Percentiles rank a stretch among this genome's conserved stretches.
phyloP scores from a whole-genome alignment of 2,888 invertebrate species.

The Drosophila pegasa region DNA sequence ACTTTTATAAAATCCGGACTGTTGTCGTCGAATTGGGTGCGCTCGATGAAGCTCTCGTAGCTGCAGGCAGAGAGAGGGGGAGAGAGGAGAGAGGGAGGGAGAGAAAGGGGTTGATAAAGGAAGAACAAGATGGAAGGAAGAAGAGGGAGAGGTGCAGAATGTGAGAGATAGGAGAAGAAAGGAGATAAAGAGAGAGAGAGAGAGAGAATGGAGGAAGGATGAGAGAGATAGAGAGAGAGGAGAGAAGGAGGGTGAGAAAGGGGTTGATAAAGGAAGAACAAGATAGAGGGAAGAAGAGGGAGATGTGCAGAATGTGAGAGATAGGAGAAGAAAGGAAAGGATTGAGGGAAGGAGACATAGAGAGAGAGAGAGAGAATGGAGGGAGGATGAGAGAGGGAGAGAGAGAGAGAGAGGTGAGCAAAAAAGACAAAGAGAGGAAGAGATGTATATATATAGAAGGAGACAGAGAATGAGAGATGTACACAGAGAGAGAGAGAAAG shows the following conservation, averaged over 20 bases:
- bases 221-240: background rate
- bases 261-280: background rate
- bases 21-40: conserved; percentile 88
- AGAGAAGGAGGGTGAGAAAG: background rate
- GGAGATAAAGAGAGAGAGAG: background rate
- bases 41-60: conserved; percentile 90
- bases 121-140: too few species aligned
- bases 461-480: too few species aligned
- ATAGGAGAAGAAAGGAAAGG: background rate
- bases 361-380: background rate
- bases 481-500: background rate
- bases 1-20: conserved; percentile 88
- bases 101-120: too few species aligned
- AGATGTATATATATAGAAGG: too few species aligned
- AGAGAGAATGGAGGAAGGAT: background rate
- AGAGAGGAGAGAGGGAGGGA: background rate
- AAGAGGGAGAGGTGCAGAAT: too few species aligned
- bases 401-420: background rate
- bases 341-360: background rate
- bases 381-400: background rate
- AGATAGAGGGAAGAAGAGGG: background rate
- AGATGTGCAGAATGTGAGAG: background rate
- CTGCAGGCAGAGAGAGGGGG: conserved; percentile 43
- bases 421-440: background rate
- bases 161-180: background rate